These are phyloP conservation scores for Nemoura dubitans DNA, from an alignment of 2,888 invertebrate genomes.

Conservation along the genomic window DNA sequence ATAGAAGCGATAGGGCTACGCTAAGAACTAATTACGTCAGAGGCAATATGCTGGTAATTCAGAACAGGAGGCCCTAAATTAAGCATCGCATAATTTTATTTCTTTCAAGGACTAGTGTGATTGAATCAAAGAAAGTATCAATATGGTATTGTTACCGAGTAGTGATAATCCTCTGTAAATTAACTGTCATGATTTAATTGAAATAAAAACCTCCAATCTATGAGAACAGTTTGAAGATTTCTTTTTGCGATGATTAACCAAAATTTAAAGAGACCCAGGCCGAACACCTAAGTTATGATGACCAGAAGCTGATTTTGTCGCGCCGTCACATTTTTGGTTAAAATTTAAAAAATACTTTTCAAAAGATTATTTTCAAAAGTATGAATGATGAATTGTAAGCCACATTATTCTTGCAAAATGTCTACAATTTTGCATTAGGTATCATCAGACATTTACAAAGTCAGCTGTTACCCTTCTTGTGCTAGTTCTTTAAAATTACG, in stretches of 20 bases:
- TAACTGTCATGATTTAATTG: neutral
- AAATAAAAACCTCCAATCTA: conserved; percentile 31
- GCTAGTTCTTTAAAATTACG: too few species aligned
- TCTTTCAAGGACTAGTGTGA: neutral
- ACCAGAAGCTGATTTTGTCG: neutral
- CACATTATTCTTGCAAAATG: too few species aligned
- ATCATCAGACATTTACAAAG: too few species aligned
- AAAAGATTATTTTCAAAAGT: too few species aligned
- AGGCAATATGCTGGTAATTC: neutral
- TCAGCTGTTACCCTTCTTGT: too few species aligned
- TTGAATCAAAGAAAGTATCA: neutral
- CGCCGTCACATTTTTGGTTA: too few species aligned
- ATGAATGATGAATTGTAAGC: too few species aligned
- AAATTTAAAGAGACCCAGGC: conserved; percentile 31
- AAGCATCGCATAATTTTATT: conserved; percentile 30
- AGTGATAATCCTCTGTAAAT: conserved; percentile 16
- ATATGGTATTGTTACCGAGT: neutral
- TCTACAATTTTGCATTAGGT: too few species aligned
- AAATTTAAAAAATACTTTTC: too few species aligned
- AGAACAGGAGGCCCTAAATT: conserved; percentile 31
- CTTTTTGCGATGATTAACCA: conserved; percentile 37
- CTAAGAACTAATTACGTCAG: neutral
- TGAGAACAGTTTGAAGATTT: conserved; percentile 28
- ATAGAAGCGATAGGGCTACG: neutral
- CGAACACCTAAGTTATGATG: neutral